A percentile compares a stretch with the other conserved stretches of the same genome.
Evolutionary conservation across 2,888 invertebrate species (phyloP).

Genomic region (Xylota sylvarum): DNA sequence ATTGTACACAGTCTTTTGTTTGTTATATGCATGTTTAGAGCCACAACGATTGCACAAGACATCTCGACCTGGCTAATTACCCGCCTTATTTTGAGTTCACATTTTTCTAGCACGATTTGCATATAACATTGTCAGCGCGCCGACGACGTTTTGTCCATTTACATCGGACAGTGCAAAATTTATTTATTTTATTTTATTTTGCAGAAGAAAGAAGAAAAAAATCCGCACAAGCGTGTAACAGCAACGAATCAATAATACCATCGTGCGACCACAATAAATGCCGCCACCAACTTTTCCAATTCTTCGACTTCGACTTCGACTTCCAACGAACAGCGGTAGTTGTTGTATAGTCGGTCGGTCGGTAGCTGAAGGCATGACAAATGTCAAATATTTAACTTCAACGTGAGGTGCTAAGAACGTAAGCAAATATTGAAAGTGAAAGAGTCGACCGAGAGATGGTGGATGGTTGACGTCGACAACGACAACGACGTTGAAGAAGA

Average conservation of each 20-base stretch:
- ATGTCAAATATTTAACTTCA: constrained; percentile 76
- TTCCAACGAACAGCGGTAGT: constrained; percentile 19
- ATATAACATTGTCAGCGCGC: constrained; percentile 50
- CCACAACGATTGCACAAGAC: constrained; percentile 8
- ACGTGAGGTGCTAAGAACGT: constrained; percentile 77
- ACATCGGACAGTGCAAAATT: not conserved
- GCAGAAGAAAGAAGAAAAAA: not conserved
- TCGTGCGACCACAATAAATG: constrained; percentile 50
- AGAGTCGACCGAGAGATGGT: constrained; percentile 48
- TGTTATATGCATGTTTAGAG: constrained; percentile 6
- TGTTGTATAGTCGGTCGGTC: constrained; percentile 27
- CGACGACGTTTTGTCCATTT: not conserved
- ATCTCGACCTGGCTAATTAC: constrained; percentile 34
- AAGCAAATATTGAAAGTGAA: constrained; percentile 77
- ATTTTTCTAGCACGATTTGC: constrained; percentile 39
- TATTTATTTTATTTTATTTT: constrained; percentile 16
- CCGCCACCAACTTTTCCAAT: constrained; percentile 48
- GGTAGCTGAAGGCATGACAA: constrained; percentile 73
- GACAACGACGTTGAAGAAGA: constrained; percentile 6
- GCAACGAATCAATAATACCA: constrained; percentile 55
- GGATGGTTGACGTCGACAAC: not conserved
- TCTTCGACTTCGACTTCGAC: constrained; percentile 8
- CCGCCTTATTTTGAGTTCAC: constrained; percentile 25
- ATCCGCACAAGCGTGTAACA: constrained; percentile 32
- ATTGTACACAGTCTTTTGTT: constrained; percentile 19